A percentile compares a stretch with the other conserved stretches of the same genome.
Conservation (phyloP, 2,113 vertebrate genomes). For the Lagopus leucura region DNA sequence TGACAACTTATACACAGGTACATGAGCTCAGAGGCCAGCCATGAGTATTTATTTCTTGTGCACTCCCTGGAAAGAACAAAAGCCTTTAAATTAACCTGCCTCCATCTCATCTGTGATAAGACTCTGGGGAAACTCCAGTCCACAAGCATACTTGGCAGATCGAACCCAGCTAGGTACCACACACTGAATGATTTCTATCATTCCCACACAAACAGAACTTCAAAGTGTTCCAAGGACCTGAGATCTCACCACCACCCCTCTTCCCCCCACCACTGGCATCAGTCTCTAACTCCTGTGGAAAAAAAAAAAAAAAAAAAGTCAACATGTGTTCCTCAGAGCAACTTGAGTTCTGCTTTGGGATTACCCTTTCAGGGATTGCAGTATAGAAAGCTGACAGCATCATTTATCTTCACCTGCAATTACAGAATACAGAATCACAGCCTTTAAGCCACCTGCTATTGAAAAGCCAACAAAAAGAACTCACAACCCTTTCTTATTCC, state of each 20-base stretch:
- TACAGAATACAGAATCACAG: background rate
- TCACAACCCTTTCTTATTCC: rapidly evolving
- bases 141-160: background rate
- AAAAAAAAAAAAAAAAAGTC: background rate
- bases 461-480: background rate
- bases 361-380: background rate
- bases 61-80: background rate
- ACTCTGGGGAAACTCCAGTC: background rate
- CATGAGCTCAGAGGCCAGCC: background rate
- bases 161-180: background rate
- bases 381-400: rapidly evolving
- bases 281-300: background rate
- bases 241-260: rapidly evolving
- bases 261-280: background rate
- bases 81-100: background rate
- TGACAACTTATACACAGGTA: background rate
- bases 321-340: background rate
- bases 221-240: background rate
- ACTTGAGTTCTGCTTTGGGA: background rate
- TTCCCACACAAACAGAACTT: background rate
- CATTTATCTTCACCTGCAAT: background rate
- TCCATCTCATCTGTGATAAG: rapidly evolving
- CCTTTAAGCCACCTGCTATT: background rate
- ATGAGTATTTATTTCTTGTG: background rate
- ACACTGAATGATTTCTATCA: background rate